These are phyloP conservation scores for Sphinx pinastri DNA, from an alignment of 2,888 invertebrate species.

Conservation along the genomic window DNA sequence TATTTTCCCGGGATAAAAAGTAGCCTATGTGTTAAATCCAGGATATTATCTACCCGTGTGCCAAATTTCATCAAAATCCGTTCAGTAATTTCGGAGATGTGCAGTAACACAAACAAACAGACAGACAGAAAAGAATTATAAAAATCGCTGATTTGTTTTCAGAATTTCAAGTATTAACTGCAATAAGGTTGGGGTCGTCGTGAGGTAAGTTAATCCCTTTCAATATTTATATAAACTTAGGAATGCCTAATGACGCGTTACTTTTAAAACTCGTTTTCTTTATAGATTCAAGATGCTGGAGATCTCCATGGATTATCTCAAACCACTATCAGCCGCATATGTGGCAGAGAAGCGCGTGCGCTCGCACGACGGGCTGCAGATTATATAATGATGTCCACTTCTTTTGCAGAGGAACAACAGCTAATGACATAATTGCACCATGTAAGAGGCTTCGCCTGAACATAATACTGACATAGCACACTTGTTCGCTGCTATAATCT, in stretches of 20 bases:
- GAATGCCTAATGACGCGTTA: background rate
- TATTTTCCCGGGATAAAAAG: no score
- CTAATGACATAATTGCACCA: background rate
- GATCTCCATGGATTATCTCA: slow-evolving; percentile 22
- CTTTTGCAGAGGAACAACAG: background rate
- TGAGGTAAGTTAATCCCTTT: slow-evolving; percentile 2
- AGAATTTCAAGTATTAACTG: slow-evolving; percentile 29
- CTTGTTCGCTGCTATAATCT: no score
- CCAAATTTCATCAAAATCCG: no score
- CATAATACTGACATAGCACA: no score
- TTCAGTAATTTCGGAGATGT: no score
- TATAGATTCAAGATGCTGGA: slow-evolving; percentile 25
- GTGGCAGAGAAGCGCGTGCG: slow-evolving; percentile 19
- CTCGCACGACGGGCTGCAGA: slow-evolving; percentile 4
- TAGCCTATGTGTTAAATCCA: no score
- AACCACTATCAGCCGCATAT: slow-evolving; percentile 24
- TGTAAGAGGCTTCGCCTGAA: slow-evolving; percentile 1
- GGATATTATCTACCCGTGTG: no score
- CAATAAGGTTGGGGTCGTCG: slow-evolving; percentile 25
- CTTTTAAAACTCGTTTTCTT: background rate
- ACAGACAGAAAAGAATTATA: no score
- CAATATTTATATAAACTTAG: background rate
- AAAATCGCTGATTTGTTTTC: no score
- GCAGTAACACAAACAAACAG: no score
- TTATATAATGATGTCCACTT: background rate